A percentile compares a stretch with the other conserved stretches of the same genome.
Conservation (phyloP, 2,113 vertebrate genomes). For the Salminus brasiliensis region DNA sequence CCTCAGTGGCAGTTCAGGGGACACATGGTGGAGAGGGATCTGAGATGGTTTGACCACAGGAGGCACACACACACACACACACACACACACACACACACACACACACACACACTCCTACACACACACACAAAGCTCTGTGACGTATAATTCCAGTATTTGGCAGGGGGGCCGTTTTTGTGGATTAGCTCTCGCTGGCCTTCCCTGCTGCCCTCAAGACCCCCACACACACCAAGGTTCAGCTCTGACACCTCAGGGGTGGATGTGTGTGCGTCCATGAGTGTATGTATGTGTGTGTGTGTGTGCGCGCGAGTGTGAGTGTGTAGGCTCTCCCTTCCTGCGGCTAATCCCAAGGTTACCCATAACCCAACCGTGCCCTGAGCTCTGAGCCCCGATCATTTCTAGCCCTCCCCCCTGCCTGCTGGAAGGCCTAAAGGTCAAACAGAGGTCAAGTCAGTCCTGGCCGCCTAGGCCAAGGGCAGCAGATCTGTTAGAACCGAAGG, state of each 20-base stretch:
- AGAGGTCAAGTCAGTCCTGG: background rate
- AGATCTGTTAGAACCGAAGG: background rate
- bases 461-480: background rate
- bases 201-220: conserved; percentile 26
- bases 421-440: background rate
- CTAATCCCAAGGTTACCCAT: background rate
- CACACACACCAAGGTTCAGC: background rate
- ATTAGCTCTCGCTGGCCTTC: conserved; percentile 39
- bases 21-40: conserved; percentile 14
- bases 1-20: background rate
- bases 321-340: background rate
- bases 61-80: background rate
- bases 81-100: conserved; percentile 17
- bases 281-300: background rate
- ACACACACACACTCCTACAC: conserved; percentile 3
- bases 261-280: conserved; percentile 21
- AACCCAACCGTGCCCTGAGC: background rate
- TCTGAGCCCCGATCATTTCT: background rate
- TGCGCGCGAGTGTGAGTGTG: conserved; percentile 11
- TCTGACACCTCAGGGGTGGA: background rate
- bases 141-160: conserved; percentile 42
- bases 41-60: conserved; percentile 8
- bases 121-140: background rate
- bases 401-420: background rate
- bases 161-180: conserved; percentile 18